phyloP scores from a whole-genome alignment of 2,888 invertebrate genomes.

The Sarcophaga caerulescens region DNA sequence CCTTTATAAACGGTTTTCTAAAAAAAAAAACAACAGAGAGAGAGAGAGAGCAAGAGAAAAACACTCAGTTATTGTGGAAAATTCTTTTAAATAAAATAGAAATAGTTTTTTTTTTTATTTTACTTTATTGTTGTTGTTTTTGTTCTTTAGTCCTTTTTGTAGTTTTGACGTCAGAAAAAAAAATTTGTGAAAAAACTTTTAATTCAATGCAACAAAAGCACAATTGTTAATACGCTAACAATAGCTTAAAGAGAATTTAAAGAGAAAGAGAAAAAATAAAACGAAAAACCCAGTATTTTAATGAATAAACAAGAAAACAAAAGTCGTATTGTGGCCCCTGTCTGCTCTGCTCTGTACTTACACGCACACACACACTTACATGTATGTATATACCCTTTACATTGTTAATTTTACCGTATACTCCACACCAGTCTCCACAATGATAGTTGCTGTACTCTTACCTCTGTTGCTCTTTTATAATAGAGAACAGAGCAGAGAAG shows the following conservation, averaged over 20 bases:
- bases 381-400: background rate
- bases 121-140: constrained; percentile 28
- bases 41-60: too few relatives aligned
- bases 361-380: background rate
- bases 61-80: constrained; percentile 15
- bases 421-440: too few relatives aligned
- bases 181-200: background rate
- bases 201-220: constrained; percentile 53
- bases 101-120: constrained; percentile 34
- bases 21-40: constrained; percentile 11
- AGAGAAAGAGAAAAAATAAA: background rate
- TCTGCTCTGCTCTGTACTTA: too few relatives aligned
- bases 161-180: constrained; percentile 45
- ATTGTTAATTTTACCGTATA: too few relatives aligned
- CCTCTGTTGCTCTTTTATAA: too few relatives aligned
- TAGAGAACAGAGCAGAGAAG: too few relatives aligned
- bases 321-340: too few relatives aligned
- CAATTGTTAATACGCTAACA: constrained; percentile 63
- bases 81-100: constrained; percentile 23
- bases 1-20: background rate
- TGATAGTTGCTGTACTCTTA: too few relatives aligned
- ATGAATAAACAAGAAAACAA: too few relatives aligned
- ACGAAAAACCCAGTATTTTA: background rate
- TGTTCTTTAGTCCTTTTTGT: constrained; percentile 1
- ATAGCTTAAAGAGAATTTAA: constrained; percentile 12